Percentiles rank a stretch among this genome's conserved stretches.
phyloP scores from a whole-genome alignment of 2,888 invertebrate genomes.

The Dryobotodes eremita region DNA sequence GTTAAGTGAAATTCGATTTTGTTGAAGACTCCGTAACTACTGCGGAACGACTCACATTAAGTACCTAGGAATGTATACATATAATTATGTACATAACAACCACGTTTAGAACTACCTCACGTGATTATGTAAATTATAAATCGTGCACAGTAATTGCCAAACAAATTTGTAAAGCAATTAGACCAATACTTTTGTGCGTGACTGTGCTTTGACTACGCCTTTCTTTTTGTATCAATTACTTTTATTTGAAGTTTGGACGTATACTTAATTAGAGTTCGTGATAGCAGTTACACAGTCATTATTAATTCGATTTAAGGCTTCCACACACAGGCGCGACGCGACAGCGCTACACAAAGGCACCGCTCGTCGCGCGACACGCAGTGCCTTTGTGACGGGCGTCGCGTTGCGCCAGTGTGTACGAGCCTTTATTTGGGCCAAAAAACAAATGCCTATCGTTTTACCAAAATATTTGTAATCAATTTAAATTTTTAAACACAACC shows the following conservation, averaged over 20 bases:
- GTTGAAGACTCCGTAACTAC: background rate
- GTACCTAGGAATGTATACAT: background rate
- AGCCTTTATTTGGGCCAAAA: conserved; percentile 5
- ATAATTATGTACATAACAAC: conserved; percentile 1
- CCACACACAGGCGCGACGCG: too few relatives aligned
- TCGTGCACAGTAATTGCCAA: conserved; percentile 38
- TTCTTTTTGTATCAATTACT: conserved; percentile 27
- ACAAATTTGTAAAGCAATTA: conserved; percentile 47
- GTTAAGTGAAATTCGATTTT: background rate
- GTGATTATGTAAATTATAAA: conserved; percentile 50
- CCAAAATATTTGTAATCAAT: conserved; percentile 26
- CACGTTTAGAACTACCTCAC: conserved; percentile 11
- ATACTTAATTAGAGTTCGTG: conserved; percentile 34
- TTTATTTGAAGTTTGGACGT: conserved; percentile 8
- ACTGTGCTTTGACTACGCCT: conserved; percentile 28
- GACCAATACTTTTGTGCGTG: conserved; percentile 50
- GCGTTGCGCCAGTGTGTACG: too few relatives aligned
- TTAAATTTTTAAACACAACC: conserved; percentile 13
- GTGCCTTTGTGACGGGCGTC: too few relatives aligned
- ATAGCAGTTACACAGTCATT: background rate
- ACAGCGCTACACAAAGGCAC: too few relatives aligned
- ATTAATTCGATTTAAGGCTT: background rate
- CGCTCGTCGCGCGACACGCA: too few relatives aligned
- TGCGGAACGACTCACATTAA: background rate
- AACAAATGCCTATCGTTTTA: conserved; percentile 3